Conservation (phyloP, 35 echinoderm and acorn worm species). For the Eucidaris tribuloides region DNA sequence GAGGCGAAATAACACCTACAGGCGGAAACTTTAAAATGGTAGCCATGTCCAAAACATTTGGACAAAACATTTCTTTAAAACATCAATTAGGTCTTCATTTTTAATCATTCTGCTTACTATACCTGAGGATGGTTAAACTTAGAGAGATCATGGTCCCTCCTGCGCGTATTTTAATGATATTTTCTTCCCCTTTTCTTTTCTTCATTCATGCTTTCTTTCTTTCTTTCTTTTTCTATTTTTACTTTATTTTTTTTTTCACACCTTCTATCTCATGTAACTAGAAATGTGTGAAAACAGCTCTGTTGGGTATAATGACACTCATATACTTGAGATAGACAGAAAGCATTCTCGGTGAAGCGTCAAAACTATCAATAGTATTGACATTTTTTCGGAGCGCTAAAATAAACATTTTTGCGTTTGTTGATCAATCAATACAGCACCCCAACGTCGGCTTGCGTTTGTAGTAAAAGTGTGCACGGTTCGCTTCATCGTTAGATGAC, state of each 20-base stretch:
- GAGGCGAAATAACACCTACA: not conserved
- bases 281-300: not conserved
- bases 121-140: too few relatives aligned
- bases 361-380: not conserved
- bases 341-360: not conserved
- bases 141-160: too few relatives aligned
- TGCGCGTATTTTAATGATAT: too few relatives aligned
- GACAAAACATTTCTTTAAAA: too few relatives aligned
- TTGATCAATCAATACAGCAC: not conserved
- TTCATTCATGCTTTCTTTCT: too few relatives aligned
- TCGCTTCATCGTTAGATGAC: not conserved
- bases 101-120: too few relatives aligned
- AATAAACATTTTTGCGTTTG: too few relatives aligned
- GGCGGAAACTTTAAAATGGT: not conserved
- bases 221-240: too few relatives aligned
- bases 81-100: too few relatives aligned
- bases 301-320: not conserved
- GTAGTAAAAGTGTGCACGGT: not conserved
- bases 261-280: not conserved
- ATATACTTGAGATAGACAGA: not conserved
- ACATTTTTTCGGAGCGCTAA: too few relatives aligned
- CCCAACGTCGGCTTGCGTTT: not conserved
- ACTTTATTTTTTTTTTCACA: not conserved
- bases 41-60: not conserved
- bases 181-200: too few relatives aligned